Base-by-base conservation (phyloP, 2,797 vertebrate species). In the Gymnoscopelus microlampas region DNA sequence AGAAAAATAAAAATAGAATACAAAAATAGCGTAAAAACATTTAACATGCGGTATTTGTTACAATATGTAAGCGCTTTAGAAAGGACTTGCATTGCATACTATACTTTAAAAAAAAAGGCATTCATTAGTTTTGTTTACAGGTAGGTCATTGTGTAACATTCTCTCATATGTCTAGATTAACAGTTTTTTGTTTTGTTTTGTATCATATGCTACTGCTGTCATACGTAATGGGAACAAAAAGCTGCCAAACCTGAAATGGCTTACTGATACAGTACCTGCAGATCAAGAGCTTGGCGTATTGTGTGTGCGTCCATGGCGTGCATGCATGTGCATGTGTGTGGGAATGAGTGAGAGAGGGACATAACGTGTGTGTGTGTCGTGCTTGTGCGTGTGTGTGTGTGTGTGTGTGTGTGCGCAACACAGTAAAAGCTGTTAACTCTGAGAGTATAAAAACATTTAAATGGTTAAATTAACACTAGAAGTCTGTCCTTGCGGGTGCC, bases 191-290 rank as follows among this genome's bases (percentile, higher is more conserved):
- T 4, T 32, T 32, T 32, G 6, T 8, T 39, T 8, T 39, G 19
- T 68, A 44, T 63, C 73, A 68, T 78, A 65, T 64, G 75, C 72
- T 68, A 57, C 57, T 29, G 58, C 15, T 68, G 54, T 76, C 9
- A 71, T 35, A 60, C 13, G 56, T 49, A 39, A 58, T 58, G 63
- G 62, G 29, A 85, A 79, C 63, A 76, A 73, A 83, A 84, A 78
- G 74, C 71, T 39, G 82, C 78, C 71, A 74, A 86, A 87, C 84
- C 82, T 80, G 78, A 87, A 84, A 50, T 54, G 60, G 35, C 57
- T 55, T 54, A 44, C 39, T 68, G 66, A 77, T 51, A 29, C 50
- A 69, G n/a, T 39, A 49, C 29, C 54, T 66, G 67, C 7, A 60
- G 53, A 53, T 60, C 53, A 70, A 48, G 19, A 56, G 15, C 63